phyloP scores from a whole-genome alignment of 1,140 invertebrate species.

The Lepidurus couesii region DNA sequence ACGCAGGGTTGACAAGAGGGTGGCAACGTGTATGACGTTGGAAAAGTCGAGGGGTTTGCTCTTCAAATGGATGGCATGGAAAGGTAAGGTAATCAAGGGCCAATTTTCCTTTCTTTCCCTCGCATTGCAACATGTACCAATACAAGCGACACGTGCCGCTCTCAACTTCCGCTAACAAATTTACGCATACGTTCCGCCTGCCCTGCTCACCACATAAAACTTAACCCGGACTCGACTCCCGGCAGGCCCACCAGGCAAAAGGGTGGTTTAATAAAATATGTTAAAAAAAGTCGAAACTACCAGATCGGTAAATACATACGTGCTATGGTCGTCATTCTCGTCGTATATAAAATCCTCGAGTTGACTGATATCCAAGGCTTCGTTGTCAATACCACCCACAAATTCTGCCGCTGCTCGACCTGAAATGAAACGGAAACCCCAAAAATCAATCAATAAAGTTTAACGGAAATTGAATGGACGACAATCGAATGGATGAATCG shows the following conservation, averaged over 20 bases:
- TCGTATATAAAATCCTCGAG: conserved; percentile 68
- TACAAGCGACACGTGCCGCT: conserved; percentile 27
- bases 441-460: background rate
- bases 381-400: conserved; percentile 71
- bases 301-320: conserved; percentile 42
- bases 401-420: conserved; percentile 57
- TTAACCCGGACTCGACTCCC: conserved; percentile 20
- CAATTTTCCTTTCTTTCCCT: conserved; percentile 24
- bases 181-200: background rate
- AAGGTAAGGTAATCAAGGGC: conserved; percentile 7
- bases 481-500: too few species aligned
- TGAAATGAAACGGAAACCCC: conserved; percentile 41
- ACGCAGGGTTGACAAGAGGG: background rate
- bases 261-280: background rate
- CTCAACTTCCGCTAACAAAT: background rate
- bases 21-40: background rate
- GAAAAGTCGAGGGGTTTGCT: conserved; percentile 3
- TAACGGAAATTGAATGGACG: too few species aligned
- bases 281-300: conserved; percentile 32
- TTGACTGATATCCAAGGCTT: conserved; percentile 69
- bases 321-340: conserved; percentile 52
- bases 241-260: background rate
- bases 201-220: conserved; percentile 11
- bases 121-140: conserved; percentile 22
- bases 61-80: conserved; percentile 26